Evolutionary conservation across 2,113 vertebrate genomes (phyloP).

Genomic region (Thunnus maccoyii): DNA sequence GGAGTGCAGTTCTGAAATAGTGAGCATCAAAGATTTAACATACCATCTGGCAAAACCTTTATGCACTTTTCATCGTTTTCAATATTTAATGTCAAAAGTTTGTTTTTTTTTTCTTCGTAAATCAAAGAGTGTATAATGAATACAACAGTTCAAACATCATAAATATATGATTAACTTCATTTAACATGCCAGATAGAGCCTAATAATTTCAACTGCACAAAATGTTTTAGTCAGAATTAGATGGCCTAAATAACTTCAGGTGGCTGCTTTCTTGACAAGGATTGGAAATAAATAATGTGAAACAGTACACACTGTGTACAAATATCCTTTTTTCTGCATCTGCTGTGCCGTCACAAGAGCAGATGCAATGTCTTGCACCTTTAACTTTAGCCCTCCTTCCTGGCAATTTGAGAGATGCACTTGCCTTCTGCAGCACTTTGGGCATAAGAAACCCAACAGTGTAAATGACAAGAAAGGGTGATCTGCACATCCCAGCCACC

Average conservation of each 20-base stretch:
- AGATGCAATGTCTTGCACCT: neutral
- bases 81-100: neutral
- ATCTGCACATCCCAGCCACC: constrained; percentile 83
- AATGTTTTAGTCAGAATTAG: neutral
- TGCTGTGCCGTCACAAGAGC: neutral
- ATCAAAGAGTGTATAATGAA: neutral
- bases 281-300: neutral
- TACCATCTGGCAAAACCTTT: constrained; percentile 22
- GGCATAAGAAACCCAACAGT: constrained; percentile 52
- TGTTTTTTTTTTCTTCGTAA: neutral
- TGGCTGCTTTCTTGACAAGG: neutral
- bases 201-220: constrained; percentile 1
- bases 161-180: neutral
- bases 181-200: constrained; percentile 6
- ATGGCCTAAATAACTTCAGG: neutral
- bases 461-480: constrained; percentile 76
- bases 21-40: neutral
- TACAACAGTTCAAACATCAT: neutral
- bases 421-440: constrained; percentile 76
- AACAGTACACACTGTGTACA: neutral
- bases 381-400: neutral
- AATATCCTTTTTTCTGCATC: neutral
- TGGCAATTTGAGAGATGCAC: neutral
- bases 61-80: neutral
- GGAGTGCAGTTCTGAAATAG: neutral